phyloP scores from a whole-genome alignment of 1,140 invertebrate genomes.

The Triops longicaudatus region DNA sequence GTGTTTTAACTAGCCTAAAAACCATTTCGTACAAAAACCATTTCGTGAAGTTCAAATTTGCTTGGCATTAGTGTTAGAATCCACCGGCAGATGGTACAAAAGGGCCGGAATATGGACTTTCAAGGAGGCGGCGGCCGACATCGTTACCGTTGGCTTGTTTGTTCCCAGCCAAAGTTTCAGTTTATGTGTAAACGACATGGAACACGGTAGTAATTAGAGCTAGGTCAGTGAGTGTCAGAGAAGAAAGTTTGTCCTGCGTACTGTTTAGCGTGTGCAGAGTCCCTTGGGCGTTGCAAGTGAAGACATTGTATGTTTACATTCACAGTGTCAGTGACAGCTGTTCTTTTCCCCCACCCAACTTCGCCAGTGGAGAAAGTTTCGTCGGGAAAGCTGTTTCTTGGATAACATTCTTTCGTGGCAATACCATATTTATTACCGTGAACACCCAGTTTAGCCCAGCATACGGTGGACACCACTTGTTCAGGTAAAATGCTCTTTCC shows the following conservation, averaged over 20 bases:
- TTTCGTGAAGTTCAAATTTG: too few species aligned
- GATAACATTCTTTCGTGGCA: background rate
- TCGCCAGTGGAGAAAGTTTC: background rate
- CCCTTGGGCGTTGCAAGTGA: background rate
- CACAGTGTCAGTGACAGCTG: background rate
- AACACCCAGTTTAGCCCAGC: too few species aligned
- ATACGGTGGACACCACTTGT: too few species aligned
- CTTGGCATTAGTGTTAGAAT: background rate
- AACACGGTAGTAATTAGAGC: conserved; percentile 1
- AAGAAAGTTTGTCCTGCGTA: background rate
- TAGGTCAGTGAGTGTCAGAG: background rate
- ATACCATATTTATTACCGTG: background rate
- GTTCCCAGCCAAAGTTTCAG: background rate
- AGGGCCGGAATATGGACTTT: background rate
- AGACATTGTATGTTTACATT: background rate
- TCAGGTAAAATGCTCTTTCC: too few species aligned
- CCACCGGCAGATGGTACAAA: background rate
- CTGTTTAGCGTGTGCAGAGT: background rate
- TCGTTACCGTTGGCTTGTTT: conserved; percentile 6
- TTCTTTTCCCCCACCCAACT: background rate
- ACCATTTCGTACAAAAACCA: too few species aligned
- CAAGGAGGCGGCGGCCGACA: background rate
- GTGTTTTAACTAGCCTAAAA: too few species aligned
- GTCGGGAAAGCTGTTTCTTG: background rate
- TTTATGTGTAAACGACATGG: conserved; percentile 8